Evolutionary conservation across 1,140 invertebrate genomes (phyloP).

Genomic region (Vanessa tameamea): DNA sequence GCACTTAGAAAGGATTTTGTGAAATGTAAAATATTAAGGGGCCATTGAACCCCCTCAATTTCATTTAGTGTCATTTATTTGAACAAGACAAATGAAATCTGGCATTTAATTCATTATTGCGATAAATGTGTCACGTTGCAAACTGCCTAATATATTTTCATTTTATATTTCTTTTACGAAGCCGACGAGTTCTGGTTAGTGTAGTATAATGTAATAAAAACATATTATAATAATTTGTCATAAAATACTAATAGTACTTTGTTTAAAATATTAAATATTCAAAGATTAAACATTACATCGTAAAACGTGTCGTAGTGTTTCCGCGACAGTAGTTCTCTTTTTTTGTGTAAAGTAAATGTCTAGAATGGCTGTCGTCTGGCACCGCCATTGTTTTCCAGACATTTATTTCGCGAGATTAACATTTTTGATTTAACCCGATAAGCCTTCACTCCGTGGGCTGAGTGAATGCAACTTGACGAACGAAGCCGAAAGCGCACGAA

Average conservation of each 20-base stretch:
- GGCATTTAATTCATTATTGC: too few species aligned
- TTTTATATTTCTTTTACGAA: too few species aligned
- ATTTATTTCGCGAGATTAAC: conserved; percentile 26
- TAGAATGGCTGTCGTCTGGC: conserved; percentile 18
- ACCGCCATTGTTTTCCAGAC: conserved; percentile 26
- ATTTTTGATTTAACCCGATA: conserved; percentile 33
- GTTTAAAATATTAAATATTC: neutral
- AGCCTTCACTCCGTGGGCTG: conserved; percentile 30
- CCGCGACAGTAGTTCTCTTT: neutral
- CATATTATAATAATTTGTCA: too few species aligned
- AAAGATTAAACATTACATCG: neutral
- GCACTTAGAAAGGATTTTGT: too few species aligned
- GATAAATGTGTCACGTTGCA: too few species aligned
- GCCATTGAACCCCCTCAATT: too few species aligned
- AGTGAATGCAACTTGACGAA: conserved; percentile 38
- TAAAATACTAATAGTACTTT: neutral
- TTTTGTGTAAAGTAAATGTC: conserved; percentile 6
- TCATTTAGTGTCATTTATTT: too few species aligned
- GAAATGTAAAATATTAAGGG: too few species aligned
- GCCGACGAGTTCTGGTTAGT: too few species aligned
- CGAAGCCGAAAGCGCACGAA: conserved; percentile 26
- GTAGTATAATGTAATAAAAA: too few species aligned
- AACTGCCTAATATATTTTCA: too few species aligned
- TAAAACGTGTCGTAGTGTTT: neutral
- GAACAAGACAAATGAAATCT: too few species aligned